phyloP scores from a whole-genome alignment of 2,113 vertebrate species.

The human region DNA sequence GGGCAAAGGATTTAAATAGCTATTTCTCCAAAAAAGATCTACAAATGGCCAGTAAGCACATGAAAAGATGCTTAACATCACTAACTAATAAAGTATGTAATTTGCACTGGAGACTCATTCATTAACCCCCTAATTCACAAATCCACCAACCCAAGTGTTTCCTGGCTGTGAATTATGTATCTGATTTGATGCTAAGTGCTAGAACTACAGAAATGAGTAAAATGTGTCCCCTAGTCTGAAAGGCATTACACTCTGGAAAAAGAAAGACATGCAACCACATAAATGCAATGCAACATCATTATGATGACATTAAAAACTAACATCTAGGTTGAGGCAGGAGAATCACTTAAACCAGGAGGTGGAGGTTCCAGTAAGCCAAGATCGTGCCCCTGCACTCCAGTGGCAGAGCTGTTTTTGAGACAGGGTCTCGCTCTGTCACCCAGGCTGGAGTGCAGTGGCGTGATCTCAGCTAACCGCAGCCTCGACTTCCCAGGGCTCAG shows the following conservation, averaged over 20 bases:
- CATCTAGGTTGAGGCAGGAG: background rate
- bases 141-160: background rate
- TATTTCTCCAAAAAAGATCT: background rate
- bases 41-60: background rate
- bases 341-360: no score
- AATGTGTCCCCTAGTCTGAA: background rate
- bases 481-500: no score
- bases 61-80: background rate
- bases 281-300: background rate
- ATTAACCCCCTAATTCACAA: constrained; percentile 29
- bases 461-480: no score
- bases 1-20: background rate
- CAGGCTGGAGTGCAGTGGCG: no score
- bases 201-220: background rate
- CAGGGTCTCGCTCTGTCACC: no score
- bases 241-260: background rate
- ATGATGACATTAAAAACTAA: background rate
- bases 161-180: constrained; percentile 1
- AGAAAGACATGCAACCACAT: background rate
- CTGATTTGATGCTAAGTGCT: background rate
- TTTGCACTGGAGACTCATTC: background rate
- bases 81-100: background rate
- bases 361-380: no score
- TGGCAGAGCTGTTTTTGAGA: no score
- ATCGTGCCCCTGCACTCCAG: no score